A percentile compares a stretch with the other conserved stretches of the same genome.
Evolutionary conservation across 1,140 invertebrate species (phyloP).

Genomic region (Pantala flavescens): DNA sequence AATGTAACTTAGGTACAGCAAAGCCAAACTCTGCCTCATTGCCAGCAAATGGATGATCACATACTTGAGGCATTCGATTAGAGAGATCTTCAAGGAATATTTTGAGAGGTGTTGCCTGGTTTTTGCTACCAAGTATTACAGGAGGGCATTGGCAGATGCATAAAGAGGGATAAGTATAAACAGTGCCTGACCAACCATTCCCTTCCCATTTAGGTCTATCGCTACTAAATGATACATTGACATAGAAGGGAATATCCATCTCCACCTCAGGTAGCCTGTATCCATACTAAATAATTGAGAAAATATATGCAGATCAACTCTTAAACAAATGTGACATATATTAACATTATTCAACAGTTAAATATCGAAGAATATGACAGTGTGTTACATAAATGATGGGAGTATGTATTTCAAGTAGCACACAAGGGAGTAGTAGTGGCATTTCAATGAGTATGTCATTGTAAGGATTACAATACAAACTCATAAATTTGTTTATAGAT

Average conservation of each 20-base stretch:
- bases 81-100: constrained; percentile 19
- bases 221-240: constrained; percentile 30
- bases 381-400: too few species aligned
- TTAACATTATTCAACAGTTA: too few species aligned
- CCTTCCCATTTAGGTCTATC: constrained; percentile 22
- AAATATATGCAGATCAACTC: too few species aligned
- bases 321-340: too few species aligned
- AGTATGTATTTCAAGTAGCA: too few species aligned
- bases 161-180: constrained; percentile 35
- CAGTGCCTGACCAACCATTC: constrained; percentile 28
- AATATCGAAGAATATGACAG: too few species aligned
- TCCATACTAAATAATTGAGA: constrained; percentile 31
- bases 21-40: constrained; percentile 15
- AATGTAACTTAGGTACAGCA: constrained; percentile 19
- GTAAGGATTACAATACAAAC: too few species aligned
- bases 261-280: constrained; percentile 38
- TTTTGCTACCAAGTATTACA: constrained; percentile 31
- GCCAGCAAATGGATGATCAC: constrained; percentile 17
- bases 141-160: constrained; percentile 34
- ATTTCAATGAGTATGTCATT: too few species aligned
- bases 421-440: too few species aligned
- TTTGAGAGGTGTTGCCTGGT: constrained; percentile 27
- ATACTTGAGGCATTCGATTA: constrained; percentile 19
- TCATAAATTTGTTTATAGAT: too few species aligned
- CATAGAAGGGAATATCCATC: constrained; percentile 27